Conservation (phyloP, 2,888 invertebrate genomes). For the Acanthacorydalis orientalis region DNA sequence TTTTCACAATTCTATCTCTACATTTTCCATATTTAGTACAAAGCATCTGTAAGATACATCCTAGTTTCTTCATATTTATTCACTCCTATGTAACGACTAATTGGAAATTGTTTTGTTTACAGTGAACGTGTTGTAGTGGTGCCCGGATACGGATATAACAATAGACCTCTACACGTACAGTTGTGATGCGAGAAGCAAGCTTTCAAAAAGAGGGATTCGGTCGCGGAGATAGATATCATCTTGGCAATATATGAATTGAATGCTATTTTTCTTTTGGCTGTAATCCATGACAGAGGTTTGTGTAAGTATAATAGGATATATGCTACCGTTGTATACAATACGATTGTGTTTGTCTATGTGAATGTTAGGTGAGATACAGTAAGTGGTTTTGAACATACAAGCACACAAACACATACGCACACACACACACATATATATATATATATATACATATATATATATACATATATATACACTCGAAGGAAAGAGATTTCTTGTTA, state of each 20-base stretch:
- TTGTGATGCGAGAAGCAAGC: background rate
- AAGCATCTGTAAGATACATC: background rate
- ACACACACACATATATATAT: no score
- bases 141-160: background rate
- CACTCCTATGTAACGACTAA: background rate
- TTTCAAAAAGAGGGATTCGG: background rate
- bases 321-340: background rate
- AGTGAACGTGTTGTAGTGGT: no score
- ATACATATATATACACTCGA: no score
- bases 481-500: no score
- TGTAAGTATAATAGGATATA: background rate
- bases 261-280: background rate
- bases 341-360: no score
- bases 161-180: background rate
- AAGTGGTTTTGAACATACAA: no score
- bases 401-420: no score
- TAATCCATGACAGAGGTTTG: slow-evolving; percentile 1
- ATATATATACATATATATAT: no score
- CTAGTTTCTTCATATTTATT: background rate
- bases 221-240: background rate
- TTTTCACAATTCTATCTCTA: background rate
- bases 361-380: no score
- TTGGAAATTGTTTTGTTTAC: background rate
- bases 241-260: background rate
- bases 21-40: background rate